Evolutionary conservation across 2,888 invertebrate species (phyloP).

Genomic region (Tineola bisselliella): DNA sequence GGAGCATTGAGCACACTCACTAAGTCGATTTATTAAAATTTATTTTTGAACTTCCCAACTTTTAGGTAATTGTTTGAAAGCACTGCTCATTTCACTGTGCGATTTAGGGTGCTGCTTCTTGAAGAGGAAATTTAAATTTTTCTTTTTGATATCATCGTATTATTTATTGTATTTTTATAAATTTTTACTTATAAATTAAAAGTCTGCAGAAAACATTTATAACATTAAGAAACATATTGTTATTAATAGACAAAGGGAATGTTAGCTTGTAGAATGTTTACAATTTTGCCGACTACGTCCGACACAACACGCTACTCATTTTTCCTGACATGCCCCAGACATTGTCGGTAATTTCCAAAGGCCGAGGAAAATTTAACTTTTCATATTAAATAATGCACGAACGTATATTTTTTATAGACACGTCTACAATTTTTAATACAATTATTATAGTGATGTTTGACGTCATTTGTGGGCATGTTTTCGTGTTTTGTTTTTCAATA

Average conservation of each 20-base stretch:
- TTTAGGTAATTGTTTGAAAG: constrained; percentile 14
- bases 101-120: background rate
- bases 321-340: constrained; percentile 6
- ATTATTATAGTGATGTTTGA: too few species aligned
- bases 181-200: too few species aligned
- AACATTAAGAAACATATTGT: too few species aligned
- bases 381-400: constrained; percentile 9
- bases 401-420: background rate
- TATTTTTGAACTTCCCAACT: constrained; percentile 12
- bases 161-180: too few species aligned
- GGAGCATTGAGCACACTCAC: background rate
- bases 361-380: constrained; percentile 7
- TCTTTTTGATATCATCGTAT: background rate
- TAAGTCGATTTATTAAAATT: constrained; percentile 14
- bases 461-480: too few species aligned
- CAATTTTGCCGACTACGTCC: background rate
- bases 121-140: background rate
- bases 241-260: background rate
- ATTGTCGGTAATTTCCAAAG: constrained; percentile 1
- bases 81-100: constrained; percentile 1
- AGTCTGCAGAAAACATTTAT: too few species aligned
- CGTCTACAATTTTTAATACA: too few species aligned
- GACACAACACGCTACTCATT: constrained; percentile 1
- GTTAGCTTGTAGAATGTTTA: background rate
- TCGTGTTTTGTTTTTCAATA: too few species aligned